These are phyloP conservation scores for Maccullochella peelii DNA, from an alignment of 2,113 vertebrate genomes.

Conservation along the genomic window DNA sequence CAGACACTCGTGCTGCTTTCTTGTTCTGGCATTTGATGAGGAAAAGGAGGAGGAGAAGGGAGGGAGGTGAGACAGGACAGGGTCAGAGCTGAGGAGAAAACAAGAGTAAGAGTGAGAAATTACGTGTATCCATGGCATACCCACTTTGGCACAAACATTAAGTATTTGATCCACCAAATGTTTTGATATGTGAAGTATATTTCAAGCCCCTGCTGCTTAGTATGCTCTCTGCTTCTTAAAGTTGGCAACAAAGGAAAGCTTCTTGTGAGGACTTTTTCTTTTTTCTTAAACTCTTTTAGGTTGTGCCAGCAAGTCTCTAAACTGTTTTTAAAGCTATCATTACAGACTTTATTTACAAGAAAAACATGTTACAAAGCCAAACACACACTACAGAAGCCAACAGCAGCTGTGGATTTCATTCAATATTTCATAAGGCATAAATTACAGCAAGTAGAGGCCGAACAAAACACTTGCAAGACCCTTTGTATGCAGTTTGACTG, in stretches of 20 bases:
- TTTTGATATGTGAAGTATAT: conserved; percentile 68
- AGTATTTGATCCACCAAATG: conserved; percentile 65
- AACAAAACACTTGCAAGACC: conserved; percentile 40
- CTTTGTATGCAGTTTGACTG: conserved; percentile 45
- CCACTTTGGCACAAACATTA: conserved; percentile 53
- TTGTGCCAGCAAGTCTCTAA: conserved; percentile 70
- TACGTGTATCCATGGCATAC: conserved; percentile 38
- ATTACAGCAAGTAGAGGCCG: conserved; percentile 45
- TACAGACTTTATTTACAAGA: conserved; percentile 72
- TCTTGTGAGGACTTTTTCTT: conserved; percentile 57
- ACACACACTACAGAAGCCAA: conserved; percentile 54
- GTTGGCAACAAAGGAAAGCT: conserved; percentile 70
- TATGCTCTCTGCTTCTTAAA: conserved; percentile 66
- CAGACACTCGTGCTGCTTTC: conserved; percentile 48
- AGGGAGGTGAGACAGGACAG: conserved; percentile 37
- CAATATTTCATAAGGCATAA: conserved; percentile 66
- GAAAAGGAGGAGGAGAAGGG: not conserved
- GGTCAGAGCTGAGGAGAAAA: conserved; percentile 43
- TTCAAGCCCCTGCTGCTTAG: conserved; percentile 60
- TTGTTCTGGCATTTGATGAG: conserved; percentile 67
- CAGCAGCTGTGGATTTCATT: conserved; percentile 53
- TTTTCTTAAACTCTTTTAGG: conserved; percentile 61
- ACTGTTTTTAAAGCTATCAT: conserved; percentile 75
- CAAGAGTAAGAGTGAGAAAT: conserved; percentile 26
- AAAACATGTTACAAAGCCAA: conserved; percentile 67